Base-by-base conservation (phyloP, 2,113 vertebrate genomes). In the Dendrocopos noguchii region DNA sequence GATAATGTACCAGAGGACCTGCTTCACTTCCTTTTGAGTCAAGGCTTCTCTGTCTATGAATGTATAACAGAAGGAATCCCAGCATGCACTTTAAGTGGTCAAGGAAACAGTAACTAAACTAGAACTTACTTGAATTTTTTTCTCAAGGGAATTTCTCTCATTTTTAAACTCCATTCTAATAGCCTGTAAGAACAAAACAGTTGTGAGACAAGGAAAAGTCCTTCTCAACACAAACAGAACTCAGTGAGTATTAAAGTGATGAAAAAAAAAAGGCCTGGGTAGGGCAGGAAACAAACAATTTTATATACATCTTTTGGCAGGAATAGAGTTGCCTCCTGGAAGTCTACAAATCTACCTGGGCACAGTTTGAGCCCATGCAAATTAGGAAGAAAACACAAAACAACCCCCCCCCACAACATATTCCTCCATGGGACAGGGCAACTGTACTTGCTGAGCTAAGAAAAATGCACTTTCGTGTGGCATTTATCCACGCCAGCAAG, bases 101-200 rank as follows among this genome's bases (percentile, higher is more conserved):
- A 14, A 80, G 55, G 20, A 59, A 33, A 76, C 24, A 80, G 36
- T 44, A 83, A 64, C 15, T 70, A 44, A 55, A n/a, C 31, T 59
- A 75, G 74, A 71, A 82, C 88, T 84, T 88, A 99, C 99, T 98
- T 98, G 97, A 34, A 97, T 97, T 66, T 95, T 97, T 57, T 97
- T 98, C 75, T 97, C 97, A 63, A 97, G 96, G 79, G 77, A 95
- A 39, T 78, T 96, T 94, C 93, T 98, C 90, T 98, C 97, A 80
- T 92, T 94, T 64, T 95, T 96, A 42, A 97, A 59, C 67, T 98
- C 96, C 17, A 67, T 88, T 77, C 67, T 95, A 79, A 95, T 36
- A 63, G 80, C 91, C 98, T 98, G 3, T 7, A 78, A 92, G 47
- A 88, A 96, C 8, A 70, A 39, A 93, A 81, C 15, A 47, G 24